phyloP scores from a whole-genome alignment of 2,797 vertebrate species.

The Aythya fuligula region DNA sequence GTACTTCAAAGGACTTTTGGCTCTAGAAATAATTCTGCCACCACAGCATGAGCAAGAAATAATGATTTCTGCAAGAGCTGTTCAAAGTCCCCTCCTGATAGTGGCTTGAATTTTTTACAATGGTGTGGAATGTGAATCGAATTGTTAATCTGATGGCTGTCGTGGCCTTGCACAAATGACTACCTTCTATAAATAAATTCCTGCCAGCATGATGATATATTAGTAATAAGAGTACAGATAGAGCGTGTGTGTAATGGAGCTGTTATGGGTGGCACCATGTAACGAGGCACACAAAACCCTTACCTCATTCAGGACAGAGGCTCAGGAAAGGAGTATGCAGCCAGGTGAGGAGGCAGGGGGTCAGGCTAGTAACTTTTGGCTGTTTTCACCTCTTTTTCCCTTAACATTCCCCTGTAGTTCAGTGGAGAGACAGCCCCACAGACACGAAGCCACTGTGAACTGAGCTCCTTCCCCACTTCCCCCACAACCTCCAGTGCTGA shows the following conservation, averaged over 20 bases:
- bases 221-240: neutral
- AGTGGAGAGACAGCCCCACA: neutral
- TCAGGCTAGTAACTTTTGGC: fast-evolving
- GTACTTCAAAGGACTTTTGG: neutral
- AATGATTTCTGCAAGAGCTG: neutral
- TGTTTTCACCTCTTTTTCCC: neutral
- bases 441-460: neutral
- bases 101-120: neutral
- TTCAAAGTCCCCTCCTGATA: neutral
- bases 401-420: neutral
- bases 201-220: neutral
- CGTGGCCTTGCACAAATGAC: neutral
- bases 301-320: neutral
- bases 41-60: neutral
- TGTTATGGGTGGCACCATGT: neutral
- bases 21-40: neutral
- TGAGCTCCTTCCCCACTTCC: neutral
- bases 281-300: neutral
- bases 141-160: neutral
- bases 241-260: neutral
- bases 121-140: neutral
- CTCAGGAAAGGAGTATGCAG: neutral
- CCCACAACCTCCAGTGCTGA: neutral
- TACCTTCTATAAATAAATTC: neutral
- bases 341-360: neutral